phyloP scores from a whole-genome alignment of 2,113 vertebrate species.

The Argyrosomus japonicus region DNA sequence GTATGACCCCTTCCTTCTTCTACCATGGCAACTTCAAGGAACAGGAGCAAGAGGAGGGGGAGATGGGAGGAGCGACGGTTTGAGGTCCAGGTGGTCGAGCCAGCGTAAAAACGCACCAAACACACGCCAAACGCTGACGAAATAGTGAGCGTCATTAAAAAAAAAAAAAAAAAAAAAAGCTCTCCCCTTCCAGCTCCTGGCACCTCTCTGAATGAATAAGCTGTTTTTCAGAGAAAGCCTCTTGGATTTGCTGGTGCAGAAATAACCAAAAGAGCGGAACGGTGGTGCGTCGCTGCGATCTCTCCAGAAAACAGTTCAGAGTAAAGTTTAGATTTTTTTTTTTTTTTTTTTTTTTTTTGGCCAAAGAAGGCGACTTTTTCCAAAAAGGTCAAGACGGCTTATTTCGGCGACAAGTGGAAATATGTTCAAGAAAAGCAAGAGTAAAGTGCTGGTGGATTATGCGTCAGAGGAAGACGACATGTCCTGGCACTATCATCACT shows the following conservation, averaged over 20 bases:
- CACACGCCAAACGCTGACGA: conserved; percentile 32
- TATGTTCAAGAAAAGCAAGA: conserved; percentile 87
- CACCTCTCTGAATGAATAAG: conserved; percentile 44
- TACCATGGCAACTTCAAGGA: conserved; percentile 58
- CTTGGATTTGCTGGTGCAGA: conserved; percentile 30
- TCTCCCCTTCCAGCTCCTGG: background rate
- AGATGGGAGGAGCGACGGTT: conserved; percentile 71
- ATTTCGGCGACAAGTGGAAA: conserved; percentile 32
- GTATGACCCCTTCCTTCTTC: conserved; percentile 36
- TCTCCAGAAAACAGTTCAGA: background rate
- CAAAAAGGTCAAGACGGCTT: conserved; percentile 5
- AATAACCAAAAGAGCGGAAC: conserved; percentile 22
- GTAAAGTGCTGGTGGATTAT: conserved; percentile 85
- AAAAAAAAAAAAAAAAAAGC: background rate
- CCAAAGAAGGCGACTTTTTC: conserved; percentile 17
- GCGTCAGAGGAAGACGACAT: conserved; percentile 86
- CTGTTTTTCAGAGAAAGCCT: conserved; percentile 15
- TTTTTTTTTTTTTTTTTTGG: too few relatives aligned
- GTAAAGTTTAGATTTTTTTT: background rate
- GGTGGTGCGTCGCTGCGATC: conserved; percentile 55
- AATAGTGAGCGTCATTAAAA: conserved; percentile 27
- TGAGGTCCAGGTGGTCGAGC: conserved; percentile 75
- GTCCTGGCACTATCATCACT: conserved; percentile 84
- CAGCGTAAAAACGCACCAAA: conserved; percentile 66
- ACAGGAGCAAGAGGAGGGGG: conserved; percentile 11